phyloP scores from a whole-genome alignment of 2,113 vertebrate genomes.

The Odontesthes bonariensis region DNA sequence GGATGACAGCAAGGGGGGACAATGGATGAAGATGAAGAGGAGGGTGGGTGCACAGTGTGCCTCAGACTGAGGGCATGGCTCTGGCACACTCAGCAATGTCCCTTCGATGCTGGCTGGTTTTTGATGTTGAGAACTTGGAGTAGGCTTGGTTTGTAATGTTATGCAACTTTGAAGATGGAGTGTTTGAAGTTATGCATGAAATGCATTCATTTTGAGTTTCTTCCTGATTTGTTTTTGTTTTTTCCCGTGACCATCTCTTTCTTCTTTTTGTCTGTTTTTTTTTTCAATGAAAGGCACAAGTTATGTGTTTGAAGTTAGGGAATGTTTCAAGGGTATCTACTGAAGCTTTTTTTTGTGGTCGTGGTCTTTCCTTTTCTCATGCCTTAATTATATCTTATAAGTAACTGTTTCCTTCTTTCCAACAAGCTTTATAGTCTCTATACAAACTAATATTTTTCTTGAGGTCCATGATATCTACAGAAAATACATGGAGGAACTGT shows the following conservation, averaged over 20 bases:
- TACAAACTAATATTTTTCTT: background rate
- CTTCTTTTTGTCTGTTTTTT: conserved; percentile 52
- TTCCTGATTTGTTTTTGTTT: conserved; percentile 80
- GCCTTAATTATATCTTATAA: conserved; percentile 74
- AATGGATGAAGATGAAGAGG: conserved; percentile 69
- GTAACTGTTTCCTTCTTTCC: conserved; percentile 35
- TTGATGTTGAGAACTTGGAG: conserved; percentile 75
- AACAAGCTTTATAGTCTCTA: conserved; percentile 32
- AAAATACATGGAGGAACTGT: background rate
- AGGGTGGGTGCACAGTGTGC: conserved; percentile 58
- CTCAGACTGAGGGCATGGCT: conserved; percentile 64
- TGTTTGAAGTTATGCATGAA: conserved; percentile 85
- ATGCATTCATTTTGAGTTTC: conserved; percentile 82
- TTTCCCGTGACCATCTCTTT: conserved; percentile 57
- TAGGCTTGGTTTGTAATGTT: conserved; percentile 79
- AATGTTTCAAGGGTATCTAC: conserved; percentile 78
- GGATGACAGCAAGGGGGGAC: conserved; percentile 53
- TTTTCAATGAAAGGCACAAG: conserved; percentile 46
- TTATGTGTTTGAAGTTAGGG: conserved; percentile 75
- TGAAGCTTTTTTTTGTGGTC: conserved; percentile 59
- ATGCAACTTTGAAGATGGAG: conserved; percentile 83
- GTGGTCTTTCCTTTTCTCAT: conserved; percentile 50
- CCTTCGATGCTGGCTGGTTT: conserved; percentile 66
- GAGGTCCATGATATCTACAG: background rate
- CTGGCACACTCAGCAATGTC: conserved; percentile 62